Evolutionary conservation across 2,888 invertebrate genomes (phyloP).

Genomic region (Merodon equestris): DNA sequence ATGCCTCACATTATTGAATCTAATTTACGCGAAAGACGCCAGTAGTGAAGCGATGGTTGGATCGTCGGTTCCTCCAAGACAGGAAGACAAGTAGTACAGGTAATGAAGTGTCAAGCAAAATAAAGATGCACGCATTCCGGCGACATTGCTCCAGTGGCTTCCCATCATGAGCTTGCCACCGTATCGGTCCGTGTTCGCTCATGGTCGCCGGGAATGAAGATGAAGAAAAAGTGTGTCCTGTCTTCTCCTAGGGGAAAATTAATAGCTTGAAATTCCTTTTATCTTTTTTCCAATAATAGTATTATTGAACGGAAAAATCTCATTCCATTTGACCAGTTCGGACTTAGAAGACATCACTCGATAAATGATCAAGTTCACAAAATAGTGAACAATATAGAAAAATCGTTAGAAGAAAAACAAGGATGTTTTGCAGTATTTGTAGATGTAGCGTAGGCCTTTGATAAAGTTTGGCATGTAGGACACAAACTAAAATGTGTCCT

Average conservation of each 20-base stretch:
- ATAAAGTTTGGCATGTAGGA: too few relatives aligned
- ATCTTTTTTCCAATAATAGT: too few relatives aligned
- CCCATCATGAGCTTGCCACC: background rate
- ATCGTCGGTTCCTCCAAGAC: conserved; percentile 5
- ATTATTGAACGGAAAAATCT: conserved; percentile 59
- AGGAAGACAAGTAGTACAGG: conserved; percentile 60
- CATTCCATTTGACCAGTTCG: conserved; percentile 58
- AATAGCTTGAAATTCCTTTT: conserved; percentile 58
- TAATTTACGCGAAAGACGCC: conserved; percentile 60
- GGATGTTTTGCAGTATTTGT: too few relatives aligned
- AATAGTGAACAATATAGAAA: too few relatives aligned
- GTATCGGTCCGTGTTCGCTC: background rate
- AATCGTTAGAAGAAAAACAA: too few relatives aligned
- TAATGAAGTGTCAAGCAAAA: conserved; percentile 66
- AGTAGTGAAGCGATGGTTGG: too few relatives aligned
- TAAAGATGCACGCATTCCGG: conserved; percentile 66
- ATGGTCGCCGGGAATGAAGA: conserved; percentile 29
- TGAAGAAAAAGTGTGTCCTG: conserved; percentile 59
- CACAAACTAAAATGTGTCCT: too few relatives aligned
- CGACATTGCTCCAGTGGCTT: conserved; percentile 49
- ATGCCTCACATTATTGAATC: conserved; percentile 65
- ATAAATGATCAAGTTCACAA: too few relatives aligned
- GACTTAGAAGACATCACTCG: too few relatives aligned
- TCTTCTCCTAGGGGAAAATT: conserved; percentile 40
- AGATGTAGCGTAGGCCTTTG: too few relatives aligned